A percentile compares a stretch with the other conserved stretches of the same genome.
These are phyloP conservation scores for Distichodus sexfasciatus DNA, from an alignment of 2,797 vertebrate species.

Conservation along the genomic window DNA sequence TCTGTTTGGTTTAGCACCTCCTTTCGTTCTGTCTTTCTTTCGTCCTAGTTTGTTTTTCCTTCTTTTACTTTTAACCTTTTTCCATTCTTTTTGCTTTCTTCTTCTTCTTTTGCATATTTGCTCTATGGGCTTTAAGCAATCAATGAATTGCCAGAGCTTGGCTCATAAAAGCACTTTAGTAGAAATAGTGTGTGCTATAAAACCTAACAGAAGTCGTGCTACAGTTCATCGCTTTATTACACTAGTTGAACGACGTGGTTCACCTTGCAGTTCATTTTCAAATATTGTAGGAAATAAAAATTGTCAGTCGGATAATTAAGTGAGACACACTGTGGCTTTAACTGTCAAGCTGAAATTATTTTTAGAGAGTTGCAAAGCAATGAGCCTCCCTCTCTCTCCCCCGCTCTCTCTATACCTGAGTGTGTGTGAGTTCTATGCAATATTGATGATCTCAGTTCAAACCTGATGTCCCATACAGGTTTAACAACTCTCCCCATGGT, in stretches of 20 bases:
- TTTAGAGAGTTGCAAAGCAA: conserved; percentile 23
- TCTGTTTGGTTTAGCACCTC: no score
- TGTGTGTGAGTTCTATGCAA: conserved; percentile 50
- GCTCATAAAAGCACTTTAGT: conserved; percentile 15
- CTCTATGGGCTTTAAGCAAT: background rate
- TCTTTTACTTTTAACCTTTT: background rate
- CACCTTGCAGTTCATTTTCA: background rate
- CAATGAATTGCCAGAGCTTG: conserved; percentile 13
- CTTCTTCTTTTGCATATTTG: background rate
- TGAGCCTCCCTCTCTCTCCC: no score
- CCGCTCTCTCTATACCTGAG: background rate
- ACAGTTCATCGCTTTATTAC: background rate
- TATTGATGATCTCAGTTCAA: conserved; percentile 64
- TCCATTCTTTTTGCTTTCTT: background rate
- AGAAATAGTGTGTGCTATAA: background rate
- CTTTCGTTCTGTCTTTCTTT: background rate
- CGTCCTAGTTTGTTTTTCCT: no score
- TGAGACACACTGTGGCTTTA: background rate
- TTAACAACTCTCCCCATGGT: conserved; percentile 65
- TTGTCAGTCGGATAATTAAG: background rate
- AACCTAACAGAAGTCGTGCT: background rate
- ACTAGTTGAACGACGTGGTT: background rate
- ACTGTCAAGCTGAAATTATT: conserved; percentile 2
- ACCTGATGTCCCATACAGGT: conserved; percentile 58
- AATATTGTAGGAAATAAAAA: background rate